Conservation (phyloP, 2,113 vertebrate genomes). For the Cynopterus brachyotis region DNA sequence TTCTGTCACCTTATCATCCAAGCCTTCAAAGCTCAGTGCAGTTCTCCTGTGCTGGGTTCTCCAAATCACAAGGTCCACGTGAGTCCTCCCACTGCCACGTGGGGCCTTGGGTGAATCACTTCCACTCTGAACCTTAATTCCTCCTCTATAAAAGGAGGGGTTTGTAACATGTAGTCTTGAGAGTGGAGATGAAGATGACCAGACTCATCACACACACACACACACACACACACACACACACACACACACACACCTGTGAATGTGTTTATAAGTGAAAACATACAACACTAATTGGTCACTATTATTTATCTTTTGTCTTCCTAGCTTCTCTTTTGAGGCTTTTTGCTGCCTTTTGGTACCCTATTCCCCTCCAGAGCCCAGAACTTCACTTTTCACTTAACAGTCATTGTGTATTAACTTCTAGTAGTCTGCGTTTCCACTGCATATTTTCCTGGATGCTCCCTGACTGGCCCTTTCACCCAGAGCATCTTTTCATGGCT, state of each 20-base stretch:
- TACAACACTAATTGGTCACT: rapidly evolving
- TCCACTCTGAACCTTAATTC: background rate
- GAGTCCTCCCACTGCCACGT: rapidly evolving
- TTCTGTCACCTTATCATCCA: rapidly evolving
- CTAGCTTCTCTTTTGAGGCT: background rate
- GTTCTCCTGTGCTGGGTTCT: background rate
- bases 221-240: too few relatives aligned
- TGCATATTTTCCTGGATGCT: rapidly evolving
- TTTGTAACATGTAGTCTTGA: background rate
- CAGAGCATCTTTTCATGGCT: background rate
- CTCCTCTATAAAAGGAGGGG: background rate
- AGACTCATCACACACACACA: too few relatives aligned
- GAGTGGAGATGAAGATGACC: background rate
- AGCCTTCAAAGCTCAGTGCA: rapidly evolving
- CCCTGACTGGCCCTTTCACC: rapidly evolving
- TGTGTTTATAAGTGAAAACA: rapidly evolving
- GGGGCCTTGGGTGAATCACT: background rate
- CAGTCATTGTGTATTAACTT: too few relatives aligned
- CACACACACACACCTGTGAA: too few relatives aligned
- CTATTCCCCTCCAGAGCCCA: background rate
- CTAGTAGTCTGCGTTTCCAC: background rate
- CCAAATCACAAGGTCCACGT: background rate
- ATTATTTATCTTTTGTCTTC: background rate
- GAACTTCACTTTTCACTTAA: background rate
- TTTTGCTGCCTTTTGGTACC: background rate